Conservation (phyloP, 2,797 vertebrate genomes). For the Brachyalestes nurse region DNA sequence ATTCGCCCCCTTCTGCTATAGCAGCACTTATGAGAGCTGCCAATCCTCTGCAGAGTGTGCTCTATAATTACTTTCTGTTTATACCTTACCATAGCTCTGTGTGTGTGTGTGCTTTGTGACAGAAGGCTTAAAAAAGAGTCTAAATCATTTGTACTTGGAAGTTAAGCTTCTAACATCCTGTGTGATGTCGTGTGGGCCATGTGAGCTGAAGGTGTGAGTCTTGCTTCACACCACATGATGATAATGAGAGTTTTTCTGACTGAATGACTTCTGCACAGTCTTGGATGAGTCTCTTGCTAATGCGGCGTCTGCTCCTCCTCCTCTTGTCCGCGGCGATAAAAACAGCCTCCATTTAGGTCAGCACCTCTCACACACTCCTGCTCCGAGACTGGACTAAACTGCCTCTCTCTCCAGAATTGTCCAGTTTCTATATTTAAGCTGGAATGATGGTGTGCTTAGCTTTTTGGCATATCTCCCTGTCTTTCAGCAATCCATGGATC, state of each 20-base stretch:
- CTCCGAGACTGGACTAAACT: background rate
- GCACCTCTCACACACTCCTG: background rate
- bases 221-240: background rate
- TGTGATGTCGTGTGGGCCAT: background rate
- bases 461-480: no score
- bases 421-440: background rate
- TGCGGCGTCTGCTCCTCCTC: background rate
- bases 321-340: slow-evolving; percentile 2
- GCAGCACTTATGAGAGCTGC: background rate
- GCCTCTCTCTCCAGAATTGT: background rate
- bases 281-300: background rate
- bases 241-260: background rate
- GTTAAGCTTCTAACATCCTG: background rate
- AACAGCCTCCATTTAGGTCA: background rate
- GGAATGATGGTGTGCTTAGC: no score
- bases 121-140: background rate
- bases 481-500: no score
- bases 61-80: slow-evolving; percentile 28
- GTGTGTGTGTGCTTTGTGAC: background rate
- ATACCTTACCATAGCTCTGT: background rate
- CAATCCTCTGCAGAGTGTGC: background rate
- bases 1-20: background rate
- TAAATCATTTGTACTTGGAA: background rate
- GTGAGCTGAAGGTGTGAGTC: background rate
- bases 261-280: background rate